These are phyloP conservation scores for Helicolenus hilgendorfi DNA, from an alignment of 2,797 vertebrate species.

Conservation along the genomic window DNA sequence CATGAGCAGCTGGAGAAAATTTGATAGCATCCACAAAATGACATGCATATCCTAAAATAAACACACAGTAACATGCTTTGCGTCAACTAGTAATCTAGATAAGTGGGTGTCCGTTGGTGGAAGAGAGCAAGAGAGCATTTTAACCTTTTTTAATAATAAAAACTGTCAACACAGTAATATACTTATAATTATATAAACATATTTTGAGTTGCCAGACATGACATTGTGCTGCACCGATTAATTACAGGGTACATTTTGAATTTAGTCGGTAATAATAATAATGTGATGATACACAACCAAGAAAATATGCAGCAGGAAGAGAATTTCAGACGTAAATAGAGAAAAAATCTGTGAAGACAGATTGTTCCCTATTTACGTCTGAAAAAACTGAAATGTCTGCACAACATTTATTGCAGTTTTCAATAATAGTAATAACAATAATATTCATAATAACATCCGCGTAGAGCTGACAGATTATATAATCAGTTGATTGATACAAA, in stretches of 20 bases:
- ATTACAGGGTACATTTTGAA: constrained; percentile 23
- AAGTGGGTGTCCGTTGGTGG: not conserved
- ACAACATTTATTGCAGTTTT: not conserved
- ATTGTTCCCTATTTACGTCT: not conserved
- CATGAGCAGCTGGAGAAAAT: not conserved
- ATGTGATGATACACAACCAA: not conserved
- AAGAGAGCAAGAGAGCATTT: not conserved
- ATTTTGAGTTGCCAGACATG: constrained; percentile 10
- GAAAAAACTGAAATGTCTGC: not conserved
- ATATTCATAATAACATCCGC: not conserved
- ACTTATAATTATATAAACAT: constrained; percentile 12
- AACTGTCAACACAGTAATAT: constrained; percentile 11
- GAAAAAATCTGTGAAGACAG: not conserved
- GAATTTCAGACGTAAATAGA: not conserved
- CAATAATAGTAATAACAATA: not conserved
- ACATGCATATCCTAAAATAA: not conserved
- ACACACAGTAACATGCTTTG: not conserved
- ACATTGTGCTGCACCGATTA: not conserved
- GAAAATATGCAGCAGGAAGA: not conserved
- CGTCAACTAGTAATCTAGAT: not conserved
- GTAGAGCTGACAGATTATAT: not conserved
- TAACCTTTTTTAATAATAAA: not conserved
- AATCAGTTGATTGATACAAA: not conserved
- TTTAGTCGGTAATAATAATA: constrained; percentile 12
- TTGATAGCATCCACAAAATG: constrained; percentile 15